Base-by-base conservation (phyloP, 2,113 vertebrate species). In the Chroicocephalus ridibundus region DNA sequence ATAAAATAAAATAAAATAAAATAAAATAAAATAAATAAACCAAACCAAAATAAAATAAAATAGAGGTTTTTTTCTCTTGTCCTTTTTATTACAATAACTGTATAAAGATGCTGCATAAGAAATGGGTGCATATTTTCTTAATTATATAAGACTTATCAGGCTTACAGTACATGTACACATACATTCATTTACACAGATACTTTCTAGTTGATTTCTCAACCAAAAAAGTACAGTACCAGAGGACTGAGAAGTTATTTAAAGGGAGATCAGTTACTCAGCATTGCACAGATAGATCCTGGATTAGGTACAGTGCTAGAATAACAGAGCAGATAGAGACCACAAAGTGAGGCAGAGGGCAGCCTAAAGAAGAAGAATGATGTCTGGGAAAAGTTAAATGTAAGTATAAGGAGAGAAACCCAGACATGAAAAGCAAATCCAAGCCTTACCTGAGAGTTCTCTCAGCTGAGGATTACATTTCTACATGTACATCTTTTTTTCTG, bases 311-410 rank as follows among this genome's bases (percentile, higher is more conserved):
- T 70, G n/a, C 52, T 86, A 68, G 32, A 95, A 42, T 16, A 77
- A 76, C 27, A 58, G 44, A 70, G 34, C 34, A 8, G 8, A 69
- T 29, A 76, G 40, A 65, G 32, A 60, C 22, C 20, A 46, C 42
- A 70, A 92, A 91, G 58, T 22, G 16, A 86, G 84, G 40, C 29
- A 80, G 18, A 86, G 15, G 74, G 8, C 27, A 88, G 5, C 24
- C 46, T 66, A 61, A 95, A 91, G 46, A 70, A 69, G 62, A 76
- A 52, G 29, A 66, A 86, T 76, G 27, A 44, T 58, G 26, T 60
- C 62, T 93, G 51, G 46, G 13, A 83, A 83, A 77, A 94, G 20
- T 34, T 88, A 76, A 86, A 66, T 78, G 24, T 76, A 88, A 85
- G 52, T 42, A 85, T 29, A 61, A 62, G 15, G 29, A 62, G 18